Percentiles rank a stretch among this genome's conserved stretches.
phyloP scores from a whole-genome alignment of 2,113 vertebrate genomes.

The Bucco capensis region DNA sequence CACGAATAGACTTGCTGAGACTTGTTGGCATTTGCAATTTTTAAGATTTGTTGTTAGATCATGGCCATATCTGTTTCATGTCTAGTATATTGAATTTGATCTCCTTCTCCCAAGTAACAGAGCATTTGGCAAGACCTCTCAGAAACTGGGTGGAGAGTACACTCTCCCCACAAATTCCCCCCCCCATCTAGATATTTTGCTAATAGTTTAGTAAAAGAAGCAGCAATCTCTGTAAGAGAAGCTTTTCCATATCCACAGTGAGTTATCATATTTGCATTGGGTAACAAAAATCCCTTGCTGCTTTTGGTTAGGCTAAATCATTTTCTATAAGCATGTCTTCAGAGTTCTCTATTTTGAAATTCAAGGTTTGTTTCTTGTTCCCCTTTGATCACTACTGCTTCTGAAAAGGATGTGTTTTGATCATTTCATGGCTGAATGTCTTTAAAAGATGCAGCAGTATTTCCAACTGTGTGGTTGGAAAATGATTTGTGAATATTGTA shows the following conservation, averaged over 20 bases:
- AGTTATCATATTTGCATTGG: not conserved
- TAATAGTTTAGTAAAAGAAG: not conserved
- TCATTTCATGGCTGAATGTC: not conserved
- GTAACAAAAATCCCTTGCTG: not conserved
- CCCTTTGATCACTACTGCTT: not conserved
- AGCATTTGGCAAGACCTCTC: not conserved
- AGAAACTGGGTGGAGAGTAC: not conserved
- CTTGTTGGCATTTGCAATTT: conserved; percentile 54
- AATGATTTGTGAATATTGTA: not conserved
- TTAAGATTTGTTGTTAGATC: conserved; percentile 47
- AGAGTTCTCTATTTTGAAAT: not conserved
- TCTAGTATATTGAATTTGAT: conserved; percentile 40
- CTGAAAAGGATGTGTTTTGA: not conserved
- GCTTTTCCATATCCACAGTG: not conserved
- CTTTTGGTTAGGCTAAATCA: not conserved
- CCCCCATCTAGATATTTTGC: not conserved
- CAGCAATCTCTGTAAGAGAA: not conserved
- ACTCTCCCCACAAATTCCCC: not conserved
- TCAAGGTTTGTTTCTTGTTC: not conserved
- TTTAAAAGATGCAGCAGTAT: not conserved
- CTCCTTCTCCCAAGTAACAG: not conserved
- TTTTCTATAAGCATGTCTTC: not conserved
- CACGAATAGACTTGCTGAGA: conserved; percentile 29
- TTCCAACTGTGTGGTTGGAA: not conserved
- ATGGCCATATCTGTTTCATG: conserved; percentile 40